phyloP scores from a whole-genome alignment of 2,797 vertebrate genomes.

The Poecilia picta region DNA sequence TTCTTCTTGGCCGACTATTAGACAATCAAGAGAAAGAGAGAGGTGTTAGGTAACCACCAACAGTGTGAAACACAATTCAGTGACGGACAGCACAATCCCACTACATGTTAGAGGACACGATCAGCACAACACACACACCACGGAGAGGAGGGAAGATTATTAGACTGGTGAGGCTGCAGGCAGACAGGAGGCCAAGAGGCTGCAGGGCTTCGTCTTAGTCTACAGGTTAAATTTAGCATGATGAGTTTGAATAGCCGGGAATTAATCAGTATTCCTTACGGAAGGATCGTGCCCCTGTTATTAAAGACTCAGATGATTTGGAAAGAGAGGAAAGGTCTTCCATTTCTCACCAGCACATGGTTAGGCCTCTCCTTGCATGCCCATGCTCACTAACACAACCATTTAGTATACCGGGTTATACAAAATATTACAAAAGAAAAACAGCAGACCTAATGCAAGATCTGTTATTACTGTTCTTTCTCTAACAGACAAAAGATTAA shows the following conservation, averaged over 20 bases:
- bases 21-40: conserved; percentile 40
- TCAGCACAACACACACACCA: conserved; percentile 35
- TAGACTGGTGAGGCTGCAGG: conserved; percentile 66
- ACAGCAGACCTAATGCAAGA: neutral
- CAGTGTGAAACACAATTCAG: conserved; percentile 10
- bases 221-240: conserved; percentile 63
- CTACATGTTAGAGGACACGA: conserved; percentile 10
- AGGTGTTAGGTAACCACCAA: conserved; percentile 9
- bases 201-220: conserved; percentile 44
- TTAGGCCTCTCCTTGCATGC: conserved; percentile 18
- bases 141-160: conserved; percentile 24
- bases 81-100: conserved; percentile 18
- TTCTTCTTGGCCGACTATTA: conserved; percentile 91
- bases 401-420: conserved; percentile 2
- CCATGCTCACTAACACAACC: conserved; percentile 18
- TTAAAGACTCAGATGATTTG: conserved; percentile 10
- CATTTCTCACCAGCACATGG: conserved; percentile 18
- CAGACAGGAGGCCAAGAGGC: conserved; percentile 48
- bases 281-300: conserved; percentile 48
- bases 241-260: conserved; percentile 51
- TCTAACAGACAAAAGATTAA: neutral
- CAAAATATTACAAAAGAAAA: neutral
- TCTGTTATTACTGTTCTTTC: neutral
- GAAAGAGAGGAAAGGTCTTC: conserved; percentile 20
- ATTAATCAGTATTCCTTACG: conserved; percentile 50